Conservation (phyloP, 2,797 vertebrate species). For the Chaunax sp. region DNA sequence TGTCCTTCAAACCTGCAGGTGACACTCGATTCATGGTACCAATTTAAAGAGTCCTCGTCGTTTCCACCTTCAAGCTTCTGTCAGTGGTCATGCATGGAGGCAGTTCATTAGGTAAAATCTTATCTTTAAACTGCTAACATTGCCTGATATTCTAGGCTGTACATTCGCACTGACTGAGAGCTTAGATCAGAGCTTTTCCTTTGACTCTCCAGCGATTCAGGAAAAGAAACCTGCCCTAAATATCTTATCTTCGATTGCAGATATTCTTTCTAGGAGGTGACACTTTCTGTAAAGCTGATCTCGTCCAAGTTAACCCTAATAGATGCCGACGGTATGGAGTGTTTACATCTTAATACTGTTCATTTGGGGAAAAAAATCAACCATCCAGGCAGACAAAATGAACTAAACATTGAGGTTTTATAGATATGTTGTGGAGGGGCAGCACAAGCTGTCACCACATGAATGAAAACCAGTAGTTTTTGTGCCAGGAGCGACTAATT, state of each 20-base stretch:
- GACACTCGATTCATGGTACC: not conserved
- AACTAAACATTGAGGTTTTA: slow-evolving; percentile 8
- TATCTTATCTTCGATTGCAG: not conserved
- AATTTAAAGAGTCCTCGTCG: slow-evolving; percentile 16
- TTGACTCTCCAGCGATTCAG: slow-evolving; percentile 11
- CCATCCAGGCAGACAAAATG: slow-evolving; percentile 18
- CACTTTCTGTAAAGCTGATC: too few relatives aligned
- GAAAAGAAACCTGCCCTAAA: not conserved
- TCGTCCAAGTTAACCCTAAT: not conserved
- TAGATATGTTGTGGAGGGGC: slow-evolving; percentile 30
- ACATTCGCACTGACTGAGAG: slow-evolving; percentile 12
- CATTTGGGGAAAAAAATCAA: slow-evolving; percentile 22
- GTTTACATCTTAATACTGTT: slow-evolving; percentile 3
- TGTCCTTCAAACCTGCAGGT: slow-evolving; percentile 28
- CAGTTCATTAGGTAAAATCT: slow-evolving; percentile 39
- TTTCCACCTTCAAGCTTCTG: slow-evolving; percentile 17
- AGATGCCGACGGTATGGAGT: not conserved
- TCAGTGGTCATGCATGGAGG: slow-evolving; percentile 25
- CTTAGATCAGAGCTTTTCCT: slow-evolving; percentile 17
- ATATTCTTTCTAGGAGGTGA: not conserved
- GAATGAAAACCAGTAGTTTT: slow-evolving; percentile 43
- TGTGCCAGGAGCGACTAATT: slow-evolving; percentile 36
- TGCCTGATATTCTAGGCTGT: slow-evolving; percentile 26
- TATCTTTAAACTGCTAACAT: slow-evolving; percentile 36
- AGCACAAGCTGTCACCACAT: slow-evolving; percentile 37